Evolutionary conservation across 2,888 invertebrate species (phyloP).

Genomic region (Rhamnusium bicolor): DNA sequence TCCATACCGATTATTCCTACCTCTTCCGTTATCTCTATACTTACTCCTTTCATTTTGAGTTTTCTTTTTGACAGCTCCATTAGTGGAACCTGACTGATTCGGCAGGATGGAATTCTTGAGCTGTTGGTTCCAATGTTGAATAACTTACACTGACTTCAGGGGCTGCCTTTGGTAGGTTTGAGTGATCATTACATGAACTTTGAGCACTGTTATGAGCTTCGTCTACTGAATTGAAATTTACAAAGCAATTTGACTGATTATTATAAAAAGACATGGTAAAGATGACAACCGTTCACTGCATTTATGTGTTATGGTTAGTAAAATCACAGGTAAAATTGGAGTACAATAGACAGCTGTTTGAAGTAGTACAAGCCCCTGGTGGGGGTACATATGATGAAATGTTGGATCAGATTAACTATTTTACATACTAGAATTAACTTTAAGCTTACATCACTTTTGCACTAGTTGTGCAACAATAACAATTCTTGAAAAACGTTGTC

Average conservation of each 20-base stretch:
- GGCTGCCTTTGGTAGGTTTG: neutral
- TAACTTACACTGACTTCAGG: slow-evolving; percentile 29
- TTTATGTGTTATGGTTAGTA: neutral
- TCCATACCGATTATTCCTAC: slow-evolving; percentile 42
- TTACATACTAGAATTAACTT: neutral
- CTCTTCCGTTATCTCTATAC: slow-evolving; percentile 38
- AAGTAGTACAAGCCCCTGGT: neutral
- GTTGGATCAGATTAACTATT: neutral
- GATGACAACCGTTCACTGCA: neutral
- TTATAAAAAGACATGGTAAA: slow-evolving; percentile 37
- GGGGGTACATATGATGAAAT: neutral
- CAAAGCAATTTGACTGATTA: slow-evolving; percentile 25
- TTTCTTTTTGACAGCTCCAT: slow-evolving; percentile 49
- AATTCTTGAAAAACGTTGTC: neutral
- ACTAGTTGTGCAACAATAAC: neutral
- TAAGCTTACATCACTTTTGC: slow-evolving; percentile 9
- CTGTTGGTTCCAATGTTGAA: slow-evolving; percentile 51
- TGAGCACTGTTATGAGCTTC: slow-evolving; percentile 24
- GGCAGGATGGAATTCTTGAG: slow-evolving; percentile 53
- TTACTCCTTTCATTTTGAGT: slow-evolving; percentile 37
- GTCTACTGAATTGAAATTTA: slow-evolving; percentile 15
- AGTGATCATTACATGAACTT: slow-evolving; percentile 8
- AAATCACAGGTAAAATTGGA: too few species aligned
- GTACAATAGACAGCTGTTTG: neutral
- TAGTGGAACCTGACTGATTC: slow-evolving; percentile 32